Conservation (phyloP, 2,888 invertebrate species). For the Tipula confusa region DNA sequence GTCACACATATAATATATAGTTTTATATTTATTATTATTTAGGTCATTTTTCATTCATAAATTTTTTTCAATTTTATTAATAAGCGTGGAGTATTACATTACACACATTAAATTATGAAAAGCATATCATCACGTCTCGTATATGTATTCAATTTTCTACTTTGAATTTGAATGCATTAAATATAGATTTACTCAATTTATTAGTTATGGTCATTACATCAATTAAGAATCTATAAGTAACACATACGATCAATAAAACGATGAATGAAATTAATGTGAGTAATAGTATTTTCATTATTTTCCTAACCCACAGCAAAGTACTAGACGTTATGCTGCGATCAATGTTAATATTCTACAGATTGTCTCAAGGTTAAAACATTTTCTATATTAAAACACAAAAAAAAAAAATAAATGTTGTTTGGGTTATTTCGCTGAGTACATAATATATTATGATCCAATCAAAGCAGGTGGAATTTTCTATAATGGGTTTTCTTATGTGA, state of each 20-base stretch:
- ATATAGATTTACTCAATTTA: not conserved
- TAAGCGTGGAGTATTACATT: constrained; percentile 25
- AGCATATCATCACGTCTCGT: not conserved
- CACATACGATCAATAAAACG: not conserved
- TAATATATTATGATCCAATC: not conserved
- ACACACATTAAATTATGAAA: not conserved
- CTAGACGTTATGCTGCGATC: not conserved
- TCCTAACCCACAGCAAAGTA: not conserved
- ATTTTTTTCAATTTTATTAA: not conserved
- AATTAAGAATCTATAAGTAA: not conserved
- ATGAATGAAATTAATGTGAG: not conserved
- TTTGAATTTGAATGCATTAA: not conserved
- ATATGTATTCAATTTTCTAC: not conserved
- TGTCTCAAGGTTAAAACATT: not conserved
- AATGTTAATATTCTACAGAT: not conserved
- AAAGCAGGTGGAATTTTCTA: not conserved
- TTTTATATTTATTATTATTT: not conserved
- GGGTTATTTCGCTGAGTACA: not conserved
- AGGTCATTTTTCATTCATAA: constrained; percentile 25
- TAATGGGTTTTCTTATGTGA: not conserved
- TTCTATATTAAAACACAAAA: not conserved
- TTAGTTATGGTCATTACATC: not conserved
- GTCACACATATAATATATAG: not conserved
- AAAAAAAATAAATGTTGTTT: not conserved
- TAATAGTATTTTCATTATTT: not conserved